Evolutionary conservation across 2,888 invertebrate genomes (phyloP), one percentile per base, ranked within the genome.

Genomic region (Drosophila percnosoma): DNA sequence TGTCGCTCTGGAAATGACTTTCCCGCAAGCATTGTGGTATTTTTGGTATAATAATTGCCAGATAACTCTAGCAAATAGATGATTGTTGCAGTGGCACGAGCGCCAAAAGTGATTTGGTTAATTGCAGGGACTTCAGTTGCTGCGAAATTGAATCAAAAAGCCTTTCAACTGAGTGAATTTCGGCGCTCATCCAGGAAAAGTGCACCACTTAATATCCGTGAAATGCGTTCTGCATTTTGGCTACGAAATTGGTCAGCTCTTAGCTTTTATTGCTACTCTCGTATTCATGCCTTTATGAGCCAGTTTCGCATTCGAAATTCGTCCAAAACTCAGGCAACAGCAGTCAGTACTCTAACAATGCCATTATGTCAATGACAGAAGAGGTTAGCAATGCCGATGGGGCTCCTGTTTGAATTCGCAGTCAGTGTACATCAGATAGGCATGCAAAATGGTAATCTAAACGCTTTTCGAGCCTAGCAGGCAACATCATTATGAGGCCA

Each of bases 11-110:
- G 68, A 49, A 18, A n/a, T 52, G 45, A 29, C 29, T 42, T 27
- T 33, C 51, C 24, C 10, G 15, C 49, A 33, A 18, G 8, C 27
- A n/a, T 33, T 15, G 27, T 33, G 34, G 4, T 10, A 27, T 24
- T 34, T 51, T 64, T 42, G 48, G 53, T 75, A 86, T 77, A 82
- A 84, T 84, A 88, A 88, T 88, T 86, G 82, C 75, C 73, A 70
- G 75, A 80, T 82, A 78, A 80, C 80, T 78, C 75, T 73, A 55
- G 63, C 67, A 75, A 61, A 72, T 68, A 69, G 59, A 76, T 75
- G 51, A 33, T 52, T 49, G 53, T 58, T 29, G 60, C 42, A 61
- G 49, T 36, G 36, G 40, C 18, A 18, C 53, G 55, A 57, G 42
- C n/a, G 36, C 62, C n/a, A 38, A 55, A 59, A 62, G 53, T 61